A percentile compares a stretch with the other conserved stretches of the same genome.
phyloP scores from a whole-genome alignment of 1,140 invertebrate species.

The Lucilia cuprina region DNA sequence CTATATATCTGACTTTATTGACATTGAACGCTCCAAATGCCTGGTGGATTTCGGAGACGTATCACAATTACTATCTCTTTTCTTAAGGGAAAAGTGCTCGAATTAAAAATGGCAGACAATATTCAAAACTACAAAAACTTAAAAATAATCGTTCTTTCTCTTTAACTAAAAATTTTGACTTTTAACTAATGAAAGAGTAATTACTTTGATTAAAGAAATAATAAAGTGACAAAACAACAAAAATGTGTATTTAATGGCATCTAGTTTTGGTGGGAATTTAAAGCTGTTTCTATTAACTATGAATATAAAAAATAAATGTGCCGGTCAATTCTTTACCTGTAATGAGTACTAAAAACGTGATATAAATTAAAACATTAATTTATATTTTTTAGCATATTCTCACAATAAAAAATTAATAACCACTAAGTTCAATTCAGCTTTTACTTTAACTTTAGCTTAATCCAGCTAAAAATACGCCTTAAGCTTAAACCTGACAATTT shows the following conservation, averaged over 20 bases:
- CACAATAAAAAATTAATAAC: neutral
- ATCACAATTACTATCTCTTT: no score
- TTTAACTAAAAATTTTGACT: no score
- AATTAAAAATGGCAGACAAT: no score
- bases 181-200: neutral
- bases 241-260: constrained; percentile 12
- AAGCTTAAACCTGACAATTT: neutral
- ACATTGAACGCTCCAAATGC: no score
- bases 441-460: no score
- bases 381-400: neutral
- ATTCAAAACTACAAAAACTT: no score
- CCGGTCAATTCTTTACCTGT: neutral
- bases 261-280: constrained; percentile 19
- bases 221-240: no score
- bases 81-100: no score
- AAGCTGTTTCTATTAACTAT: neutral
- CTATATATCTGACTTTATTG: no score
- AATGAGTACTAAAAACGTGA: neutral
- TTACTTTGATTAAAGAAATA: no score
- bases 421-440: neutral
- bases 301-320: neutral
- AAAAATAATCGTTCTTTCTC: no score
- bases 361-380: neutral
- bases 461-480: neutral
- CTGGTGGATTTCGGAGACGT: no score